Conservation (phyloP, 2,797 vertebrate species). For the Miichthys miiuy region DNA sequence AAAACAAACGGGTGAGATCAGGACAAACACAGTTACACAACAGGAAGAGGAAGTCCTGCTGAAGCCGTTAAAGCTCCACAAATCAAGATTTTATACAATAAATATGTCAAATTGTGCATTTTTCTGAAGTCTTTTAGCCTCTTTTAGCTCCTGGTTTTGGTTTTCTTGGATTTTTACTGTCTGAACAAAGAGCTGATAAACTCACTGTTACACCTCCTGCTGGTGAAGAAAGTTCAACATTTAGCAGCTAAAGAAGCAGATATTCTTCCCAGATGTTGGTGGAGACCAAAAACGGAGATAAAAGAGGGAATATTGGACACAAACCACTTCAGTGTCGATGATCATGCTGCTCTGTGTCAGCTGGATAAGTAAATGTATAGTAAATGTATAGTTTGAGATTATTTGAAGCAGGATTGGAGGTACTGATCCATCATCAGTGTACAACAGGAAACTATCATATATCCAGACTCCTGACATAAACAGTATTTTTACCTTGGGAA, state of each 20-base stretch:
- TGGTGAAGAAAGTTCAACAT: too few relatives aligned
- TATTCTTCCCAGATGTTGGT: too few relatives aligned
- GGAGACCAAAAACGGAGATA: too few relatives aligned
- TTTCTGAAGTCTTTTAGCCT: background rate
- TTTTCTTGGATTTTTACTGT: background rate
- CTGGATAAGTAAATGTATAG: background rate
- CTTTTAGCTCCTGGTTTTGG: background rate
- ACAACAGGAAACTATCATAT: too few relatives aligned
- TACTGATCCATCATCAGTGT: too few relatives aligned
- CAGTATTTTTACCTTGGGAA: too few relatives aligned
- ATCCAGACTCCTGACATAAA: too few relatives aligned
- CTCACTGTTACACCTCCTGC: background rate
- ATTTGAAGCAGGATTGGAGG: too few relatives aligned
- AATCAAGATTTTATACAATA: background rate
- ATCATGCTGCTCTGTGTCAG: background rate
- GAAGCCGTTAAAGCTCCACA: background rate
- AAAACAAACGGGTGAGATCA: background rate
- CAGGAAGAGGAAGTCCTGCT: background rate
- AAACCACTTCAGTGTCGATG: background rate
- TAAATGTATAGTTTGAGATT: too few relatives aligned
- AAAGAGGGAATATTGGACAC: background rate
- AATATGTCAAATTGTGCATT: background rate
- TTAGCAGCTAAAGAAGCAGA: background rate
- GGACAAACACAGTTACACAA: slow-evolving; percentile 22
- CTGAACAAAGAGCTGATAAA: background rate